These are phyloP conservation scores for Batillaria attramentaria DNA, from an alignment of 1,140 invertebrate species.

Conservation along the genomic window DNA sequence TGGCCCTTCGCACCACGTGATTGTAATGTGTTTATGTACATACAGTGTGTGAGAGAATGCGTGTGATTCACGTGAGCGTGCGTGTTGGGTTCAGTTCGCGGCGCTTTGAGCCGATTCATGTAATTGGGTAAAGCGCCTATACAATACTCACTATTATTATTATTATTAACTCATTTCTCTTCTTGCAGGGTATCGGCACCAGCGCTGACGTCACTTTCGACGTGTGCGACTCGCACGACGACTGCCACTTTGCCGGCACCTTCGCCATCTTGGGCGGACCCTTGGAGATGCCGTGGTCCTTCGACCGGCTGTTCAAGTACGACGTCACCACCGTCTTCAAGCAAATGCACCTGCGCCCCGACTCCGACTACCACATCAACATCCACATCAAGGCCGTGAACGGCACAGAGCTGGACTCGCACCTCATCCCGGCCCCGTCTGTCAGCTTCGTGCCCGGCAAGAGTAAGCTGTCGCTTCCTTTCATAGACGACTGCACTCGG, in stretches of 20 bases:
- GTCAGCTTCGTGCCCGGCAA: conserved; percentile 29
- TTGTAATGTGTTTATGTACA: too few species aligned
- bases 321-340: conserved; percentile 34
- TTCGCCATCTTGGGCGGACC: conserved; percentile 45
- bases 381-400: conserved; percentile 26
- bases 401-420: conserved; percentile 27
- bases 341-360: conserved; percentile 20
- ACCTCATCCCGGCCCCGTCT: conserved; percentile 29
- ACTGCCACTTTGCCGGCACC: conserved; percentile 36
- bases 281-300: conserved; percentile 45
- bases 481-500: too few species aligned
- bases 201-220: conserved; percentile 34
- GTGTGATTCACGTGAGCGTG: too few species aligned
- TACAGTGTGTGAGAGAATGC: too few species aligned
- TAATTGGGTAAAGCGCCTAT: too few species aligned
- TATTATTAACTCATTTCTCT: not conserved
- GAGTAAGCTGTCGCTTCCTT: too few species aligned
- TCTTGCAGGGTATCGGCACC: conserved; percentile 26
- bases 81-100: too few species aligned
- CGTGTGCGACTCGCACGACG: conserved; percentile 15
- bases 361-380: conserved; percentile 25
- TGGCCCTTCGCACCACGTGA: too few species aligned
- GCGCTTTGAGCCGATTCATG: too few species aligned
- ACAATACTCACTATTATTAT: too few species aligned
- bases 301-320: conserved; percentile 41